These are phyloP conservation scores for Siniperca knerii DNA, from an alignment of 2,113 vertebrate species.

Conservation along the genomic window DNA sequence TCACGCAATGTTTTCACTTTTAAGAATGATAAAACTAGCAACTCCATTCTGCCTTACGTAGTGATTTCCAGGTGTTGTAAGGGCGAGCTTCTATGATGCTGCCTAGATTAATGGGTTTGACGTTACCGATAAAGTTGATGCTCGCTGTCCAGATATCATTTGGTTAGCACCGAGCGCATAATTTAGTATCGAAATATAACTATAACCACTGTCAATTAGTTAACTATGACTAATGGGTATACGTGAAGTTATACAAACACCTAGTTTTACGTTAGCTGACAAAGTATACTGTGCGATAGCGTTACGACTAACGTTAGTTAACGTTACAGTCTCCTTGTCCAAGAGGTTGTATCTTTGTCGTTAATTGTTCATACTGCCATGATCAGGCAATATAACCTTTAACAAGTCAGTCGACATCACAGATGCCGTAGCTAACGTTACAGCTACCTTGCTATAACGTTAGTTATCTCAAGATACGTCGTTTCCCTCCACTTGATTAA, in stretches of 20 bases:
- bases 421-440: background rate
- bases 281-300: background rate
- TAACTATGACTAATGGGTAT: too few species aligned
- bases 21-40: background rate
- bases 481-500: conserved; percentile 63
- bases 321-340: background rate
- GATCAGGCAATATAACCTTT: background rate
- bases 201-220: background rate
- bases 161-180: background rate
- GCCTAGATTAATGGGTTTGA: background rate
- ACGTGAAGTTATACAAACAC: background rate
- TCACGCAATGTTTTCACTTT: background rate
- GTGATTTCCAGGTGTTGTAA: background rate
- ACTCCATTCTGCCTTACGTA: too few species aligned
- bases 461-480: conserved; percentile 1
- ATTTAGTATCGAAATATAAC: background rate
- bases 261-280: background rate
- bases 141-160: background rate
- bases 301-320: background rate
- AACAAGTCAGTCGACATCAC: background rate
- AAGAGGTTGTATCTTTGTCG: too few species aligned
- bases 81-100: too few species aligned
- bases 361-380: background rate
- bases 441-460: conserved; percentile 40
- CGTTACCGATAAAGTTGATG: conserved; percentile 2